These are phyloP conservation scores for Crossocerus cetratus DNA, from an alignment of 2,888 invertebrate species.

Conservation along the genomic window DNA sequence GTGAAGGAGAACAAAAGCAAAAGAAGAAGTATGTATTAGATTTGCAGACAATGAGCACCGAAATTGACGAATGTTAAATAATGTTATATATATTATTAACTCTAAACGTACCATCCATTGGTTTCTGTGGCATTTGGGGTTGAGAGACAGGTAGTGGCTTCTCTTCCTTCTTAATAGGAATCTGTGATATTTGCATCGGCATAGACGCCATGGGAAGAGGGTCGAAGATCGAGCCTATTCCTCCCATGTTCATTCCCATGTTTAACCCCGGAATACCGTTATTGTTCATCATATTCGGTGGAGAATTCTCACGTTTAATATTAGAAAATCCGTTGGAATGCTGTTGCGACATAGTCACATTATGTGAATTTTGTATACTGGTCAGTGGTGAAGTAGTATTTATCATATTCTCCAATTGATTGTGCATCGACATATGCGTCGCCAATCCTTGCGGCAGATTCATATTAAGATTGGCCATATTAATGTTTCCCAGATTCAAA, in stretches of 20 bases:
- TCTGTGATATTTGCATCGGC: slow-evolving; percentile 76
- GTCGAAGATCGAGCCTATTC: slow-evolving; percentile 83
- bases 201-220: slow-evolving; percentile 77
- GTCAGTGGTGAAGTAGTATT: slow-evolving; percentile 65
- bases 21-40: not conserved
- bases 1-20: no score
- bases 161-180: slow-evolving; percentile 80
- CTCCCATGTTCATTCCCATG: slow-evolving; percentile 78
- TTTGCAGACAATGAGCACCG: not conserved
- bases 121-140: slow-evolving; percentile 76
- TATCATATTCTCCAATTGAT: slow-evolving; percentile 71
- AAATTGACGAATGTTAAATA: no score
- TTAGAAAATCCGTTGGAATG: slow-evolving; percentile 77
- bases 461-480: slow-evolving; percentile 67
- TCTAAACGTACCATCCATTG: slow-evolving; percentile 72
- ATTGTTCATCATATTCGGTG: slow-evolving; percentile 75
- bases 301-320: slow-evolving; percentile 77
- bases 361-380: slow-evolving; percentile 70
- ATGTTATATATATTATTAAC: slow-evolving; percentile 4
- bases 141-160: slow-evolving; percentile 83
- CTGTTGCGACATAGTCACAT: slow-evolving; percentile 67
- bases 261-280: slow-evolving; percentile 77
- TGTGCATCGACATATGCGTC: slow-evolving; percentile 70
- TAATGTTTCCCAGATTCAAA: slow-evolving; percentile 68
- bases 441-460: slow-evolving; percentile 65